Base-by-base conservation (phyloP, 2,113 vertebrate genomes). In the Eulacestoma nigropectus region DNA sequence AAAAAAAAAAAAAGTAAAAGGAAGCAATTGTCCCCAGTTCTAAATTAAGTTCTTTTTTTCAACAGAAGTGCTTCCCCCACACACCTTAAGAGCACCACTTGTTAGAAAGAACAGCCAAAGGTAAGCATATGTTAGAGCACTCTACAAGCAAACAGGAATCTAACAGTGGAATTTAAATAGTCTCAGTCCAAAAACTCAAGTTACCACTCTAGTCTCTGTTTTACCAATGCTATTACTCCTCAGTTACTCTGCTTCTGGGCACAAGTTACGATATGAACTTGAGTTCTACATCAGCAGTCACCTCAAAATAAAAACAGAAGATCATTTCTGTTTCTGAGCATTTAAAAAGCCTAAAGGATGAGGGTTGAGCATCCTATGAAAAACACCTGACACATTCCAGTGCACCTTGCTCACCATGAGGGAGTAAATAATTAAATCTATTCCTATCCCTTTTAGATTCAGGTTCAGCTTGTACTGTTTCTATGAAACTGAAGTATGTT, bases 361-460 rank as follows among this genome's bases (percentile, higher is more conserved):
- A 69, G 5, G 2, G 5, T 6, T 21, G 9, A 78, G 33, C 55
- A 84, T 35, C 11, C 37, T 53, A 37, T 6, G 7, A 53, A 60
- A 44, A 64, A 63, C 4, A 42, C 5, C 14, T 5, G 2, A 56
- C 13, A 44, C 4, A 49, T 52, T 76, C 49, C 47, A 67, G 17
- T 2, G 1, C 23, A 59, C 19, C 23, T 17, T 39, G 44, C 19
- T 83, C 49, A 77, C 12, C 35, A 46, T 0, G 0, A 89, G 13
- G 5, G 22, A 76, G 30, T 23, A 80, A 67, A 60, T 23, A 37
- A 52, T 5, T 32, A 87, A 74, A 39, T 18, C 46, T 46, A 16
- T 22, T 46, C 27, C 50, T 41, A 33, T 3, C 2, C 27, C 10
- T 73, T 59, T 47, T 7, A 47, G 22, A 55, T 35, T 47, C 23